Base-by-base conservation (phyloP, 2,888 invertebrate species). In the Smittia aterrima region DNA sequence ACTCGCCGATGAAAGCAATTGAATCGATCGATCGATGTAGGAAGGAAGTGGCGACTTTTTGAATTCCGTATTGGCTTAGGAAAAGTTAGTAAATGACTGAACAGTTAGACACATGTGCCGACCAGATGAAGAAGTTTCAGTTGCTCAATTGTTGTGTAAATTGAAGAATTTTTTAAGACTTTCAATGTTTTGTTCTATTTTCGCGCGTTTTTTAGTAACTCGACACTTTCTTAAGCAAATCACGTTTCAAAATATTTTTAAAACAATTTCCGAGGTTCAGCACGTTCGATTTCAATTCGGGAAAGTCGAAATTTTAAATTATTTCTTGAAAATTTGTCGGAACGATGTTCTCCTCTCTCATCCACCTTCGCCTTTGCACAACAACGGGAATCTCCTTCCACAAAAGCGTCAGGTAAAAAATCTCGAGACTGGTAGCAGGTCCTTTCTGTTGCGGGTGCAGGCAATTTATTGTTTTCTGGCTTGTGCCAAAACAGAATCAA, bases 401-500 rank as follows among this genome's bases (percentile, higher is more conserved):
- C 16, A 20, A 58, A 58, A 58, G 18, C 1, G 58, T 7, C 58
- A 58, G 58, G 58, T 18, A 58, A 47, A 38, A 47, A 58, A 22
- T 22, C 58, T 58, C 20, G 7, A 13, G 7, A 54, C 24, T 22
- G 32, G 70, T 71, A 71, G 70, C 70, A 71, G 25, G 54, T 16
- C 22, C 25, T 53, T 71, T 27, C 16, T 22, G 54, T 54, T 71
- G 70, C 53, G 53, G 70, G 70, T 71, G 54, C 24, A 53, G 70
- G 16, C 27, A 53, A 53, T 71, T 53, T 71, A 54, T 54, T 71
- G 27, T 71, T 41, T 27, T 71, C 54, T 71, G 54, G 54, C 70
- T 54, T 71, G 70, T 54, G 70, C 70, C 70, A 71, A 71, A 71
- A 54, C 20, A 27, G 70, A 71, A 24, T 71, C 70, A 25, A 25